Conservation (phyloP, 2,797 vertebrate species). For the Eupleurogrammus muticus region DNA sequence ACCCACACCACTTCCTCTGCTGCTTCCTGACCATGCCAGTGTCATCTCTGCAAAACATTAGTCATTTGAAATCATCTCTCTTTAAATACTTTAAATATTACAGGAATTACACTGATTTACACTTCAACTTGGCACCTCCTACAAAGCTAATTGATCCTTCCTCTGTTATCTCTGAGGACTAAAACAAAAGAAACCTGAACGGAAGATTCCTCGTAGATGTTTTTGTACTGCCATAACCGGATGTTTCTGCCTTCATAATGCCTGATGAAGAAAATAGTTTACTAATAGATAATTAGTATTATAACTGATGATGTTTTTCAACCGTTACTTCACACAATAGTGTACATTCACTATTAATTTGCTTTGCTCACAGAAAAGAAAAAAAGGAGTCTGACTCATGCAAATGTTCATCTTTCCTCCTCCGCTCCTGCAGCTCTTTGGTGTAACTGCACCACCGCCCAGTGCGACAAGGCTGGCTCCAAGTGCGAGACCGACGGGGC, state of each 20-base stretch:
- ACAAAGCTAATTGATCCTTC: neutral
- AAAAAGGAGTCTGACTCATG: neutral
- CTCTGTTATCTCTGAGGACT: neutral
- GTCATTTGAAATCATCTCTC: neutral
- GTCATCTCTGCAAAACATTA: slow-evolving; percentile 3
- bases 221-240: neutral
- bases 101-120: neutral
- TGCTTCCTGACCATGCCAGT: slow-evolving; percentile 15
- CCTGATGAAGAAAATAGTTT: neutral
- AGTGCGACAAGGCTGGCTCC: slow-evolving; percentile 89
- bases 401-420: neutral
- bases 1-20: slow-evolving; percentile 21
- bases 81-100: slow-evolving; percentile 8
- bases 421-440: slow-evolving; percentile 84
- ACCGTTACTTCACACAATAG: neutral
- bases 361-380: neutral
- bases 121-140: neutral
- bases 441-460: slow-evolving; percentile 88
- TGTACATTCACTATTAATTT: neutral
- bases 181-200: neutral
- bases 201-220: neutral
- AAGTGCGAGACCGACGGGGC: slow-evolving; percentile 92
- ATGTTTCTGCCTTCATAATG: neutral
- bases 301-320: neutral
- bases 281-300: neutral